Evolutionary conservation across 2,113 vertebrate genomes (phyloP).

Genomic region (Vulpes vulpes): DNA sequence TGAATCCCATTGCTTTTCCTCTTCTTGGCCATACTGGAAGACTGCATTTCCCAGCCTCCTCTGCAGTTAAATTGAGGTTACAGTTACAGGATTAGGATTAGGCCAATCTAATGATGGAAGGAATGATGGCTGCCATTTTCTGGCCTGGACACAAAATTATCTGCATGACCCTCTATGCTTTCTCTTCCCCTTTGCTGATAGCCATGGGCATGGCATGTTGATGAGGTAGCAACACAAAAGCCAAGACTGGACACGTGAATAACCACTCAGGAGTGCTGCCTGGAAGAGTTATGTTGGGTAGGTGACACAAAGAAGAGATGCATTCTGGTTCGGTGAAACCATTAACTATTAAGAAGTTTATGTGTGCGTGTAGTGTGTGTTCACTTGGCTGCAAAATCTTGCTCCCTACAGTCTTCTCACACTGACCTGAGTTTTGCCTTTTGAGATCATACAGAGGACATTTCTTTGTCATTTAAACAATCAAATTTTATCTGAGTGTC

Average conservation of each 20-base stretch:
- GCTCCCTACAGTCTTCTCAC: not conserved
- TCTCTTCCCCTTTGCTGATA: not conserved
- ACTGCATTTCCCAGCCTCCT: conserved; percentile 51
- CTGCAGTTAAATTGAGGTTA: not conserved
- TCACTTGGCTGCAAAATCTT: not conserved
- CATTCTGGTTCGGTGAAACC: not conserved
- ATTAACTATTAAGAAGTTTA: not conserved
- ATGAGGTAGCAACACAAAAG: not conserved
- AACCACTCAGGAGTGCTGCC: not conserved
- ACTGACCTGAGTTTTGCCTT: not conserved
- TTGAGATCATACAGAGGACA: not conserved
- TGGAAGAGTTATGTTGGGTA: not conserved
- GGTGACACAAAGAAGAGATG: not conserved
- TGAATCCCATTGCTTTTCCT: not conserved
- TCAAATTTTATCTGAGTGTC: conserved; percentile 12
- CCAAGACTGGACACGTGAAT: not conserved
- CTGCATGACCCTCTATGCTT: not conserved
- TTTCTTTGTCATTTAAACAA: conserved; percentile 1
- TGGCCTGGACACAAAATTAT: not conserved
- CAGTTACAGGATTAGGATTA: not conserved
- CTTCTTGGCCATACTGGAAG: not conserved
- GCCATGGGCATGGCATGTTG: not conserved
- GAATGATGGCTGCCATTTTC: not conserved
- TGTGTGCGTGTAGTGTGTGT: not conserved
- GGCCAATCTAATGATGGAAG: not conserved